A percentile compares a stretch with the other conserved stretches of the same genome.
Evolutionary conservation across 2,888 invertebrate genomes (phyloP).

Genomic region (Parelbella ahira): DNA sequence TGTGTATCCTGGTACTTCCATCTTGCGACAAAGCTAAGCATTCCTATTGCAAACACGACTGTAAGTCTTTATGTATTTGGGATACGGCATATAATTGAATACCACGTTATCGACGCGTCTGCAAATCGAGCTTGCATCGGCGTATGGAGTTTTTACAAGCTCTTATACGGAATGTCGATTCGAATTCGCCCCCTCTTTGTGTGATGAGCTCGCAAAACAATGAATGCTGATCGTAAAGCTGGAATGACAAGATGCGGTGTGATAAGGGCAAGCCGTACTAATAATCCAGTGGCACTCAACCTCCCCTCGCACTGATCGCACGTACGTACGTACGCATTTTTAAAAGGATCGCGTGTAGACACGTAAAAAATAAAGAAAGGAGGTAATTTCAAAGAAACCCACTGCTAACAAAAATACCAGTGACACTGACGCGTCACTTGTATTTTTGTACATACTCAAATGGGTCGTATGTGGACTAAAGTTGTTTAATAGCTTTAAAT

Average conservation of each 20-base stretch:
- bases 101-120: slow-evolving; percentile 9
- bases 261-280: slow-evolving; percentile 49
- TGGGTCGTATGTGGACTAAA: too few species aligned
- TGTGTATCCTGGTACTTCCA: slow-evolving; percentile 63
- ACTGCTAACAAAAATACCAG: too few species aligned
- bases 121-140: slow-evolving; percentile 34
- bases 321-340: too few species aligned
- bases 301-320: too few species aligned
- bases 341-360: too few species aligned
- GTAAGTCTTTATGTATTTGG: slow-evolving; percentile 22
- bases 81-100: slow-evolving; percentile 34
- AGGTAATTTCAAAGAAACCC: too few species aligned
- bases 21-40: slow-evolving; percentile 38
- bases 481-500: too few species aligned
- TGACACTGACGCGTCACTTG: too few species aligned
- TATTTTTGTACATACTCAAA: too few species aligned
- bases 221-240: slow-evolving; percentile 61
- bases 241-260: slow-evolving; percentile 62
- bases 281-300: slow-evolving; percentile 41
- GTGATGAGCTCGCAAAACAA: slow-evolving; percentile 67
- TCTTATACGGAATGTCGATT: slow-evolving; percentile 75
- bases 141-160: slow-evolving; percentile 74
- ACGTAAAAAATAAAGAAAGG: too few species aligned
- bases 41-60: too few species aligned
- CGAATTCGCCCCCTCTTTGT: slow-evolving; percentile 54